Percentiles rank a stretch among this genome's conserved stretches.
Conservation (phyloP, 2,888 invertebrate genomes). For the Pseudococcus viburni region DNA sequence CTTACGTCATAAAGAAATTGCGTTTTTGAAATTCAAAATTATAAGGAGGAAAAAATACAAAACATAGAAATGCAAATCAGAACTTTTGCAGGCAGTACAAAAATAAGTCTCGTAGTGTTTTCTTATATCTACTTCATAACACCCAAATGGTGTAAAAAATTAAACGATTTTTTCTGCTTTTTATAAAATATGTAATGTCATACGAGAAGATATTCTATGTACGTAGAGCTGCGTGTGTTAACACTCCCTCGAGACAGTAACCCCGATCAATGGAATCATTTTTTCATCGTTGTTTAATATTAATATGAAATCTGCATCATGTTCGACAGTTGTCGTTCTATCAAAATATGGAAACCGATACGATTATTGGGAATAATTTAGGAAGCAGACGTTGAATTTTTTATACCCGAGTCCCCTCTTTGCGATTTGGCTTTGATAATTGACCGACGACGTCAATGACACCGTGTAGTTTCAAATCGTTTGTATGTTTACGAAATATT, state of each 20-base stretch:
- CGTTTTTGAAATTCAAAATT: background rate
- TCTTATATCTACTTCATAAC: background rate
- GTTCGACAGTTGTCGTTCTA: slow-evolving; percentile 28
- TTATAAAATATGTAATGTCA: background rate
- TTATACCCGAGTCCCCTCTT: background rate
- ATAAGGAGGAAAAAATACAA: background rate
- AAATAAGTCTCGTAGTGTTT: background rate
- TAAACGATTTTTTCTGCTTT: slow-evolving; percentile 15
- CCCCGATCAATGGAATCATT: slow-evolving; percentile 18
- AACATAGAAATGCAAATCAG: background rate
- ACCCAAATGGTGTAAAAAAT: slow-evolving; percentile 2
- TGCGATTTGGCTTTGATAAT: background rate
- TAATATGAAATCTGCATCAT: slow-evolving; percentile 35
- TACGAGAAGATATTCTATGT: background rate
- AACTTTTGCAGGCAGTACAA: background rate
- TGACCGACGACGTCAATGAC: too few relatives aligned
- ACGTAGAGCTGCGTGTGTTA: background rate
- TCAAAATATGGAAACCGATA: slow-evolving; percentile 38
- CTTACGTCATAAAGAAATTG: background rate
- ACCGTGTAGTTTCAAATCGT: too few relatives aligned
- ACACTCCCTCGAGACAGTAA: background rate
- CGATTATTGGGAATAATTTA: slow-evolving; percentile 24
- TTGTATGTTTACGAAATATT: too few relatives aligned
- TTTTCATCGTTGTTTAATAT: slow-evolving; percentile 40
- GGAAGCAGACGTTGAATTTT: background rate